These are phyloP conservation scores for Liolophura sinensis DNA, from an alignment of 1,140 invertebrate genomes.

Conservation along the genomic window DNA sequence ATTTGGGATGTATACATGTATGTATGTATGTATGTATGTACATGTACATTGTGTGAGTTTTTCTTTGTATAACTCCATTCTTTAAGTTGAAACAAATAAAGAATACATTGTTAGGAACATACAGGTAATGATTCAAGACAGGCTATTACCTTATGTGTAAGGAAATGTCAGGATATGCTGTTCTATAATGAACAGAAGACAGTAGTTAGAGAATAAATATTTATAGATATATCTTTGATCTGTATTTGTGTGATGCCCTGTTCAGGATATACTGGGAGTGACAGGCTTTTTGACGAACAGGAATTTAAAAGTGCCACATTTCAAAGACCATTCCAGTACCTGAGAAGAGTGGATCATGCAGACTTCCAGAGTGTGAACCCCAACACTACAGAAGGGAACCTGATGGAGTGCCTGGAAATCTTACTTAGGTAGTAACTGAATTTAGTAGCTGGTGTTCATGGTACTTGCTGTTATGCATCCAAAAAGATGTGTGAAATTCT, in stretches of 20 bases:
- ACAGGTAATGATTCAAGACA: no score
- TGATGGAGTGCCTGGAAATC: conserved; percentile 19
- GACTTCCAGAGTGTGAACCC: conserved; percentile 2
- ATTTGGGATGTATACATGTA: no score
- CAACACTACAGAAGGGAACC: conserved; percentile 4
- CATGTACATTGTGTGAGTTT: no score
- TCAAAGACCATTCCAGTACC: conserved; percentile 48
- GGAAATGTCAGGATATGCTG: no score
- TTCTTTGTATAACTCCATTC: no score
- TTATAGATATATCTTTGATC: neutral
- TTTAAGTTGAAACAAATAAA: no score
- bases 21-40: no score
- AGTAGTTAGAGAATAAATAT: neutral
- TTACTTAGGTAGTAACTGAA: conserved; percentile 18
- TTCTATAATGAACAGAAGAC: no score
- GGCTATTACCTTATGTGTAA: no score
- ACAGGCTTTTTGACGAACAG: conserved; percentile 43
- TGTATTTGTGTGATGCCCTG: neutral
- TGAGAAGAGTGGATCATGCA: conserved; percentile 11
- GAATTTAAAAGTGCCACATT: conserved; percentile 41
- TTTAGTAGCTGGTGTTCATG: neutral
- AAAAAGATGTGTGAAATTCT: neutral
- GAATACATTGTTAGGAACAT: no score
- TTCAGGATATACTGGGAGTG: conserved; percentile 26
- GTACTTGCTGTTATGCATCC: neutral